Evolutionary conservation across 1,140 invertebrate genomes (phyloP).

Genomic region (Grapholita molesta): DNA sequence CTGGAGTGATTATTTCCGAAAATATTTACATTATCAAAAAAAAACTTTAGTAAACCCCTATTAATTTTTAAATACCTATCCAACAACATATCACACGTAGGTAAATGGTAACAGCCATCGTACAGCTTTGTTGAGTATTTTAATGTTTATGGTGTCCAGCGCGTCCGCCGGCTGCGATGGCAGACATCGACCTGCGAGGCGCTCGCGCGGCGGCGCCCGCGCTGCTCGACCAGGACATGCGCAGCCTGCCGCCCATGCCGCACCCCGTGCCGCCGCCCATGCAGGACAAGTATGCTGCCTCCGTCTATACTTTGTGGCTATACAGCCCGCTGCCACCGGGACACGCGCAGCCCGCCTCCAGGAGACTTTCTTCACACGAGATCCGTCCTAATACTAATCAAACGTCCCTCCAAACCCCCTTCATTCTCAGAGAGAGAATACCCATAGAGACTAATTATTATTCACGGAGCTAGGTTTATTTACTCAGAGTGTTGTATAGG

Average conservation of each 20-base stretch:
- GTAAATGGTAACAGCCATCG: not conserved
- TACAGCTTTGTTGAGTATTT: not conserved
- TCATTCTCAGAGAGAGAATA: too few relatives aligned
- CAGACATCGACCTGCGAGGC: slow-evolving; percentile 71
- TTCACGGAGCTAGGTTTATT: too few relatives aligned
- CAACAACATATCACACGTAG: too few relatives aligned
- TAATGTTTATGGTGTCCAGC: slow-evolving; percentile 8
- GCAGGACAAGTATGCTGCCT: slow-evolving; percentile 58
- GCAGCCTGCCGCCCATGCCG: slow-evolving; percentile 33
- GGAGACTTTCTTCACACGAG: too few relatives aligned
- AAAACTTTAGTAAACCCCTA: too few relatives aligned
- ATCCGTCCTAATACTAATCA: too few relatives aligned
- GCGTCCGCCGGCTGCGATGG: slow-evolving; percentile 29
- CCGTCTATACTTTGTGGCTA: slow-evolving; percentile 66
- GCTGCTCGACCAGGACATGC: slow-evolving; percentile 37
- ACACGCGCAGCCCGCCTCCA: slow-evolving; percentile 38
- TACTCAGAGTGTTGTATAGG: too few relatives aligned
- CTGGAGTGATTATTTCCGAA: too few relatives aligned
- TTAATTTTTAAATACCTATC: too few relatives aligned
- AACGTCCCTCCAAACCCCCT: too few relatives aligned
- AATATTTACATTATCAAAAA: too few relatives aligned
- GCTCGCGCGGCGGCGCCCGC: slow-evolving; percentile 23
- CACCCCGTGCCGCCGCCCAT: slow-evolving; percentile 42
- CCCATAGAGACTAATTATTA: too few relatives aligned
- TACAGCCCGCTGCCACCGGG: slow-evolving; percentile 40